Evolutionary conservation across 2,113 vertebrate genomes (phyloP), one percentile per base, ranked within the genome.

Genomic region (Hoplias malabaricus): DNA sequence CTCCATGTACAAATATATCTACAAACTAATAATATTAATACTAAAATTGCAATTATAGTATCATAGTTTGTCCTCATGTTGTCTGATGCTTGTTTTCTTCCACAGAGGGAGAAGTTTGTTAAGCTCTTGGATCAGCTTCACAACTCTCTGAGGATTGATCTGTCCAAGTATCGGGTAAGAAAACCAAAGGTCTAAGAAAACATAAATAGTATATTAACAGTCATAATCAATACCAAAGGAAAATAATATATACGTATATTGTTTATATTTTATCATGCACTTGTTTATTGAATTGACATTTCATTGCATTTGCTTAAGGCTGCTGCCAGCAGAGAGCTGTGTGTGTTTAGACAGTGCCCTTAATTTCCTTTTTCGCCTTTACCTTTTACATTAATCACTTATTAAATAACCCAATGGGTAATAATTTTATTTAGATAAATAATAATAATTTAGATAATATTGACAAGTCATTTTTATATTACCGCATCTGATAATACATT

Each of bases 101-200:
- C 70, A 82, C 92, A 99, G 98, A 96, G 96, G 69, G 98, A 99
- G 88, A 98, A 98, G 85, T 99, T 99, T 89, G 96, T 99, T 81
- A 99, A 96, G 88, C 92, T 99, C 27, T 86, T 99, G 89, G 98
- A 99, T 89, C 98, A 99, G 72, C 87, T 99, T 79, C 98, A 99
- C 84, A 99, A 99, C 87, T 99, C 98, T 16, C 86, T 99, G 85
- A 93, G 98, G 91, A 99, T 99, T 34, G 98, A 99, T 85, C 93
- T 99, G 27, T 99, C 98, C 21, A 99, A 99, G 83, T 99, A 99
- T 69, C 94, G 97, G 91, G 98, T 98, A 94, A 53, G 95, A 56
- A 29, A 34, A 16, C 34, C 9, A 40, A 13, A 21, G 14, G 2
- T 25, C 25, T 6, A 36, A 25, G 29, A 3, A 3, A 25, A n/a